Base-by-base conservation (phyloP, 2,888 invertebrate genomes). In the Parasteatoda lunata region DNA sequence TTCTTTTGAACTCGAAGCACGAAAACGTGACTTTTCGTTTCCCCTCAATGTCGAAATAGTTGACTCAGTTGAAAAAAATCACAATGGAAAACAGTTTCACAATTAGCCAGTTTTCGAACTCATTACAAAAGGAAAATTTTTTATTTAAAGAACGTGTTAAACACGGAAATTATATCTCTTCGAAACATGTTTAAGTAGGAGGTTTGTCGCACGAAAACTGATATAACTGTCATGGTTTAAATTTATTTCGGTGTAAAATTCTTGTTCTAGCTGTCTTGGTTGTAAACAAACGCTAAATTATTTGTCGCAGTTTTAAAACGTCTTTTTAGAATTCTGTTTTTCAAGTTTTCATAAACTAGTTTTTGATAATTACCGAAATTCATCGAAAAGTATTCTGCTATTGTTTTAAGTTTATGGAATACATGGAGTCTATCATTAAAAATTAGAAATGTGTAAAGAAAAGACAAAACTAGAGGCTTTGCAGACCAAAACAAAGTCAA, bases 21-120 rank as follows among this genome's bases (percentile, higher is more conserved):
- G 59, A 59, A 59, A 13, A 59, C 59, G 59, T 59, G 59, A 59
- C 59, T 59, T n/a, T 59, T 59, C 59, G 30, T 30, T 30, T 30
- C 30, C 30, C 30, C 30, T 30, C 30, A 1, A 59, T 59, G n/a
- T 13, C 9, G n/a, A n/a, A 59, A 59, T 13, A 59, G 11, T 4
- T 59, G 59, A 59, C 11, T 59, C 59, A 59, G 59, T 13, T n/a
- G 59, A 59, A 59, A 59, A 59, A 59, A 59, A 59, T 59, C 59
- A 59, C 59, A 9, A 13, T 59, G 9, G 59, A 9, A 59, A 59
- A n/a, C 59, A 59, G n/a, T 13, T 59, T 13, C 59, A n/a, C 59
- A 30, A 30, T 30, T 30, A 30, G 30, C 30, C 30, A 30, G 30
- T 30, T 8, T 9, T 13, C 11, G 59, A 13, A 59, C n/a, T 9